A percentile compares a stretch with the other conserved stretches of the same genome.
These are phyloP conservation scores for Yoshiicerus persimilis DNA, from an alignment of 1,140 invertebrate species.

Conservation along the genomic window DNA sequence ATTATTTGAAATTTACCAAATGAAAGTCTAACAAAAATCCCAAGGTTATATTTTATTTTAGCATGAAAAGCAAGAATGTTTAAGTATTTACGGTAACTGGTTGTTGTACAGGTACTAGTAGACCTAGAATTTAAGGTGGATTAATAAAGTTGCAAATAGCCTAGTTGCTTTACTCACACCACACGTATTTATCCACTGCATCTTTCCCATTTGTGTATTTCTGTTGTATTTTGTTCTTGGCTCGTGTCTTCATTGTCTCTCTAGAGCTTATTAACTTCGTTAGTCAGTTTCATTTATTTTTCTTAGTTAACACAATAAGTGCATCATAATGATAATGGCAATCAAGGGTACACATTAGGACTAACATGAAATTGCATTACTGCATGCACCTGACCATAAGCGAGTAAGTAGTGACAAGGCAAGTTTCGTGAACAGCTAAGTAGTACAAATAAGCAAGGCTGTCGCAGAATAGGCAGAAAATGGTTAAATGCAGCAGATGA, in stretches of 20 bases:
- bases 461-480: neutral
- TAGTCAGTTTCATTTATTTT: neutral
- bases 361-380: neutral
- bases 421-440: neutral
- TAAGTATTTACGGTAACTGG: too few species aligned
- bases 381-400: neutral
- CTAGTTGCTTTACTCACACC: neutral
- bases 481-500: neutral
- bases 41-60: too few species aligned
- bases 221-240: neutral
- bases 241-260: neutral
- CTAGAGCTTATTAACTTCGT: too few species aligned
- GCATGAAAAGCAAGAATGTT: too few species aligned
- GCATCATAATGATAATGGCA: neutral
- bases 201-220: neutral
- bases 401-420: neutral
- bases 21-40: too few species aligned
- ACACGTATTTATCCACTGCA: neutral
- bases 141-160: neutral
- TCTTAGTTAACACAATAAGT: neutral
- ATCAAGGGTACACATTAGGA: neutral
- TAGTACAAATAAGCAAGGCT: too few species aligned
- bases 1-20: too few species aligned
- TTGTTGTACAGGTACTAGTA: too few species aligned
- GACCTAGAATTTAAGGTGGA: neutral